Evolutionary conservation across 2,797 vertebrate genomes (phyloP).

Genomic region (Ptychobarbus kaznakovi): DNA sequence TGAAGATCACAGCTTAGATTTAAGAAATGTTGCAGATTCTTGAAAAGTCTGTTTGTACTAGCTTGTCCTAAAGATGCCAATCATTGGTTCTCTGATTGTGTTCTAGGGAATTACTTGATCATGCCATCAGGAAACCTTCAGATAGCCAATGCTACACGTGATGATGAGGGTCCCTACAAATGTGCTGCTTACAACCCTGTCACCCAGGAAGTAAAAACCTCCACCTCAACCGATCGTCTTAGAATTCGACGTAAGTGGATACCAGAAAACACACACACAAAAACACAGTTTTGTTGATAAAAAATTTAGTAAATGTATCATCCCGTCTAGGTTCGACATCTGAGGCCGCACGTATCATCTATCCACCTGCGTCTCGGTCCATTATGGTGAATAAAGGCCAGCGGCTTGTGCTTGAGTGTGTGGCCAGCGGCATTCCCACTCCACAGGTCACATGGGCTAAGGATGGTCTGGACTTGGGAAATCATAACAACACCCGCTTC

Average conservation of each 20-base stretch:
- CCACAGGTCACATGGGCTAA: slow-evolving; percentile 94
- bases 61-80: not conserved
- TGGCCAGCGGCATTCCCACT: slow-evolving; percentile 92
- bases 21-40: slow-evolving; percentile 1
- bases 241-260: slow-evolving; percentile 90
- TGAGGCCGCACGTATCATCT: slow-evolving; percentile 93
- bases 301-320: not conserved
- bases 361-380: slow-evolving; percentile 88
- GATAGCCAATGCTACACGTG: slow-evolving; percentile 93
- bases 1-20: slow-evolving; percentile 20
- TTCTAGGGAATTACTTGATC: slow-evolving; percentile 95
- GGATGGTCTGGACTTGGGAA: slow-evolving; percentile 82
- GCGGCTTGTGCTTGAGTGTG: slow-evolving; percentile 93
- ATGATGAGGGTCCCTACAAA: slow-evolving; percentile 94
- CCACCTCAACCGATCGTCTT: slow-evolving; percentile 89
- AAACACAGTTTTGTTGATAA: not conserved
- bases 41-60: not conserved
- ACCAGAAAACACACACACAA: not conserved
- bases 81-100: not conserved
- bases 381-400: slow-evolving; percentile 97
- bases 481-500: slow-evolving; percentile 92
- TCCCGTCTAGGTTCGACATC: slow-evolving; percentile 85
- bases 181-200: slow-evolving; percentile 97
- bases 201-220: slow-evolving; percentile 97
- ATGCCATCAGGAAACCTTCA: slow-evolving; percentile 98